Conservation (phyloP, 2,888 invertebrate genomes). For the Phaonia tiefii region DNA sequence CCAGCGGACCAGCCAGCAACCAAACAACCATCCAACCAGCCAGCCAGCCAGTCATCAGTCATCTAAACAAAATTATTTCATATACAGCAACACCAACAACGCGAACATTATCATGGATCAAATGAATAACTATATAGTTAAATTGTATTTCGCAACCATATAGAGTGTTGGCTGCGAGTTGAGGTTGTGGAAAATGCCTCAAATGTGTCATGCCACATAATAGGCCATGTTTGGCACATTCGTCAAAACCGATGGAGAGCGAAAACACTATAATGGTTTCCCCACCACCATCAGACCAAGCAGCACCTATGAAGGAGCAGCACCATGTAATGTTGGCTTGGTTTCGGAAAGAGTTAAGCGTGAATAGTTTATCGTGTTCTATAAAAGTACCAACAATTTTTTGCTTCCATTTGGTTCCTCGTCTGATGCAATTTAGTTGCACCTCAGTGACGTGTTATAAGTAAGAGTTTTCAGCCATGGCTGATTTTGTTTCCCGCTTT, state of each 20-base stretch:
- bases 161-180: slow-evolving; percentile 44
- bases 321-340: background rate
- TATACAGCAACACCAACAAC: slow-evolving; percentile 35
- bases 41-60: slow-evolving; percentile 53
- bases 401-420: background rate
- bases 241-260: slow-evolving; percentile 59
- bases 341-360: background rate
- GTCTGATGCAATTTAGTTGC: slow-evolving; percentile 47
- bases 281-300: slow-evolving; percentile 45
- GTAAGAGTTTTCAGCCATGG: slow-evolving; percentile 55
- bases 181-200: slow-evolving; percentile 51
- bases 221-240: slow-evolving; percentile 66
- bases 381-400: slow-evolving; percentile 27
- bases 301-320: slow-evolving; percentile 7
- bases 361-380: slow-evolving; percentile 22
- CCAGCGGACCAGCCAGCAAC: background rate
- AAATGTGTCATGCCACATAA: slow-evolving; percentile 65
- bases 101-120: background rate
- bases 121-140: slow-evolving; percentile 20
- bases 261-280: slow-evolving; percentile 43
- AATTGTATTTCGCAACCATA: slow-evolving; percentile 47
- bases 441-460: slow-evolving; percentile 60
- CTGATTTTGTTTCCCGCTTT: slow-evolving; percentile 22
- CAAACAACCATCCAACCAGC: slow-evolving; percentile 27
- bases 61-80: slow-evolving; percentile 41